Base-by-base conservation (phyloP, 2,888 invertebrate genomes). In the Pachydiplax longipennis region DNA sequence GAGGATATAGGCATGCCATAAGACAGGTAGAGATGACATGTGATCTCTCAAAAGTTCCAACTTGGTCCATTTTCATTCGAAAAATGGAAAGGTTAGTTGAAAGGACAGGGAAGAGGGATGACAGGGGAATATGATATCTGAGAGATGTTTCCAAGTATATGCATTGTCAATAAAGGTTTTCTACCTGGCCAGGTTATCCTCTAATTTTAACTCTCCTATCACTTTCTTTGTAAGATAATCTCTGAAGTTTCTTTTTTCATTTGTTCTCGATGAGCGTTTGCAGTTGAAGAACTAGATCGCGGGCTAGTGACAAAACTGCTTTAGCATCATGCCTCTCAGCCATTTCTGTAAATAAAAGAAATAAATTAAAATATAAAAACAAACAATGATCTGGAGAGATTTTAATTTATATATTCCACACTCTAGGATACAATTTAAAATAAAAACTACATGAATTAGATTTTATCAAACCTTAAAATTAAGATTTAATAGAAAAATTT, bases 211-310 rank as follows among this genome's bases (percentile, higher is more conserved):
- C 15, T 48, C 61, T 40, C 87, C 61, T 87, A 87, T 87, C 87
- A 87, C 65, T 87, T 87, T 87, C 61, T 87, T 13, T 37, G 37
- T 65, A 35, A 61, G 65, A 12, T 18, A 87, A 18, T 87, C 61
- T 22, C 10, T 22, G 15, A 35, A 25, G 22, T 37, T 12, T 48
- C 81, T 5, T 15, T 15, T 61, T 18, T 95, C 96, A 98, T 95
- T 98, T 98, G 94, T 98, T 98, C 94, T 98, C 98, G 92, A 99
- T 98, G 91, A 99, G 95, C 92, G 97, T 97, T 94, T 99, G 99
- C 92, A 99, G 95, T 94, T 98, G 97, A 91, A 97, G 95, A 13
- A 99, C 98, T 92, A 99, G 95, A 93, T 98, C 98, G 92, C 99
- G 95, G 0, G 99, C 97, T 91, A 98, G 95, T 92, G 96, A 96